Base-by-base conservation (phyloP, 2,888 invertebrate species). In the Agrochola litura region DNA sequence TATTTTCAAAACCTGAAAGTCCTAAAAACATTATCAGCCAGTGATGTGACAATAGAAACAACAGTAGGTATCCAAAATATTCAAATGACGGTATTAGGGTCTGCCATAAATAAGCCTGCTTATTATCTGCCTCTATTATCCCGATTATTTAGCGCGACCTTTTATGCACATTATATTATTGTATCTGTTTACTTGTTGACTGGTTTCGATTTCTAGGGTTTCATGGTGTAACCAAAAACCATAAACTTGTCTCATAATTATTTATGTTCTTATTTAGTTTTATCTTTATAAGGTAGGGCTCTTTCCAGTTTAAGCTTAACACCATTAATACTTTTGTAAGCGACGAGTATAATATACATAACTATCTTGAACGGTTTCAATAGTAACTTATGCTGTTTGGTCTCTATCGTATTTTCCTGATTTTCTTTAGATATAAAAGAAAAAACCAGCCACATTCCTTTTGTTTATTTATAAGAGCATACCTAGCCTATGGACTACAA, bases 41-140 rank as follows among this genome's bases (percentile, higher is more conserved):
- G 22, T 60, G 37, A 60, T 3, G 46, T 65, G 49, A 49, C 67
- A 68, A 60, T 56, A 43, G 4, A 56, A 56, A 67, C 56, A 66
- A 43, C 60, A 60, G 54, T 63, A 66, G n/a, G 6, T 56, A 49
- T 60, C n/a, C 73, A 52, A 81, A 81, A 73, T 76, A 77, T 86
- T 84, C 61, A 72, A 86, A 79, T 86, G 49, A 30, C 66, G 73
- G 74, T 67, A 69, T 75, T 61, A 63, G 69, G 74, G 70, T 67
- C n/a, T 19, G 76, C 65, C 49, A 76, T 86, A 85, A 79, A 84
- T 81, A 84, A 71, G 25, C 76, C 22, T 22, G 78, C 72, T 75
- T 81, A 83, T 78, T 78, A 77, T 78, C 61, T 58, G 60, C 66
- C 66, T 65, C 73, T 73, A 73, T 73, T 77, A 76, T 60, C 56